A percentile compares a stretch with the other conserved stretches of the same genome.
Conservation (phyloP, 2,888 invertebrate genomes). For the Oscheius sp. region DNA sequence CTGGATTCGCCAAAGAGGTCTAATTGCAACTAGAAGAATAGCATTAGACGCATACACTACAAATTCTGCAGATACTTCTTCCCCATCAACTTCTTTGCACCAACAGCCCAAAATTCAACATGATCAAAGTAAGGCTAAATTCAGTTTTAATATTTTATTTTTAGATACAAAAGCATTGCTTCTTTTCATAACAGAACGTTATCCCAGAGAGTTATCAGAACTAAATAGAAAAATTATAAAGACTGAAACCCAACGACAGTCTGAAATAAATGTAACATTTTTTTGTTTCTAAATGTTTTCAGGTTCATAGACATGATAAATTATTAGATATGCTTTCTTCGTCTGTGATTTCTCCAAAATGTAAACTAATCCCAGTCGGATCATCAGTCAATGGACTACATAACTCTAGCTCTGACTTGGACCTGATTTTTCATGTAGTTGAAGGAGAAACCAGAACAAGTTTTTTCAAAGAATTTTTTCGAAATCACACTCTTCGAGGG, state of each 20-base stretch:
- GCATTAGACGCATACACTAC: too few species aligned
- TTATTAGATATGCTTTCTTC: background rate
- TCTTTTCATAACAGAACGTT: too few species aligned
- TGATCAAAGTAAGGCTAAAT: too few species aligned
- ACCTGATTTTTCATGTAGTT: slow-evolving; percentile 16
- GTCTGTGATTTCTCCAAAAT: slow-evolving; percentile 1
- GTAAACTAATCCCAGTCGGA: slow-evolving; percentile 39
- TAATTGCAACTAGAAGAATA: too few species aligned
- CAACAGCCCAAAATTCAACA: too few species aligned
- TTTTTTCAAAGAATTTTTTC: background rate
- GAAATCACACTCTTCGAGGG: background rate
- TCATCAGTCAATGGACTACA: slow-evolving; percentile 33
- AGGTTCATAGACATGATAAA: background rate
- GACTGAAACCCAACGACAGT: background rate
- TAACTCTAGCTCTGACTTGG: slow-evolving; percentile 14
- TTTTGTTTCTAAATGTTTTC: background rate
- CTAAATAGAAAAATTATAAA: background rate
- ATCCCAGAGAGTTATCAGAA: too few species aligned
- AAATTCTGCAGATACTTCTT: too few species aligned
- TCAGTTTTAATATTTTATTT: too few species aligned
- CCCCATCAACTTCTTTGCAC: too few species aligned
- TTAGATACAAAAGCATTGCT: too few species aligned
- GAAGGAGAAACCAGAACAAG: background rate
- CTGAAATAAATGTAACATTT: background rate
- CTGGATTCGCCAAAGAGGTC: too few species aligned